A percentile compares a stretch with the other conserved stretches of the same genome.
phyloP scores from a whole-genome alignment of 2,797 vertebrate species.

The Darevskia nairensis region DNA sequence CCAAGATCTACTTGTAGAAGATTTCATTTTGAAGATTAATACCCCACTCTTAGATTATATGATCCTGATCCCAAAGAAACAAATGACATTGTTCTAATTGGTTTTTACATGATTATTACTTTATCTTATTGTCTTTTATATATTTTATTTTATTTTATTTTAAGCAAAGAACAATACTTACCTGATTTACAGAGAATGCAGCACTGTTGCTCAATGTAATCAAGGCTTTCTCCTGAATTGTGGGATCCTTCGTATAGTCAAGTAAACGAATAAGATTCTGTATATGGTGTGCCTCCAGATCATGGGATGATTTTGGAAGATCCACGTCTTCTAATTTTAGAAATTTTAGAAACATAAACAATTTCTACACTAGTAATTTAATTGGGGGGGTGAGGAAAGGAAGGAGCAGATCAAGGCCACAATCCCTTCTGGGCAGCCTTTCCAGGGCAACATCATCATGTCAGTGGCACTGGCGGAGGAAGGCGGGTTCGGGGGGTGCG shows the following conservation, averaged over 20 bases:
- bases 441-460: too few relatives aligned
- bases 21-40: neutral
- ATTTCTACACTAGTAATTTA: neutral
- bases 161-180: slow-evolving; percentile 71
- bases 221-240: slow-evolving; percentile 85
- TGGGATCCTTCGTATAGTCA: slow-evolving; percentile 78
- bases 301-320: slow-evolving; percentile 74
- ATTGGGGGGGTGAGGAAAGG: neutral
- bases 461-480: too few relatives aligned
- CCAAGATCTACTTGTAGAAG: neutral
- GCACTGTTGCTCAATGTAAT: slow-evolving; percentile 91
- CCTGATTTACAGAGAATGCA: slow-evolving; percentile 94
- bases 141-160: neutral
- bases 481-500: too few relatives aligned
- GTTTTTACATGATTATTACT: neutral
- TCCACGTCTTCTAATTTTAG: slow-evolving; percentile 64
- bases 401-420: neutral
- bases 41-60: neutral
- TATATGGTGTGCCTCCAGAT: slow-evolving; percentile 83
- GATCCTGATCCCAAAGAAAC: neutral
- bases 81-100: neutral
- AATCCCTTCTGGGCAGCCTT: too few relatives aligned
- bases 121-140: neutral
- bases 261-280: slow-evolving; percentile 89
- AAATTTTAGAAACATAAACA: neutral